phyloP scores from a whole-genome alignment of 1,140 invertebrate species.

The Acromyrmex heyeri region DNA sequence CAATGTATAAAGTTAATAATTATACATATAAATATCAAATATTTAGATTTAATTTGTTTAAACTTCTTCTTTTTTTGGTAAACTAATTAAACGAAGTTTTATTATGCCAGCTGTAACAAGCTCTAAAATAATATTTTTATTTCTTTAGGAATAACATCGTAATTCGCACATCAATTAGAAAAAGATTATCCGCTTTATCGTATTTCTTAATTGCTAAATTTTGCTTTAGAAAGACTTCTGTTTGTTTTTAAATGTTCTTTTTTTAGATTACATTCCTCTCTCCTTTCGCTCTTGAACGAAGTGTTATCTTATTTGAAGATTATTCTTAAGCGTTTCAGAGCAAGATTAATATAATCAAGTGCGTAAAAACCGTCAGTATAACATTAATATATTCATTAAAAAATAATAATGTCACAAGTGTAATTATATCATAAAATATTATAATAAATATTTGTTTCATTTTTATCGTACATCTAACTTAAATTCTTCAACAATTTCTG shows the following conservation, averaged over 20 bases:
- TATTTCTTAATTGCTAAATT: neutral
- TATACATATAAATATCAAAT: neutral
- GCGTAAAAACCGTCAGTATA: neutral
- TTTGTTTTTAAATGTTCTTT: neutral
- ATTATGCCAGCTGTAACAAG: neutral
- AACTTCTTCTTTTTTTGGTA: no score
- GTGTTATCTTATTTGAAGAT: constrained; percentile 2
- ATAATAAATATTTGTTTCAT: neutral
- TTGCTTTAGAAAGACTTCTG: neutral
- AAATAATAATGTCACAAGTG: neutral
- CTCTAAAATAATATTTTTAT: neutral
- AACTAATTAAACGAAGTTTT: neutral
- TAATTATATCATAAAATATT: neutral
- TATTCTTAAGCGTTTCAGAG: neutral
- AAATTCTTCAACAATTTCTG: neutral
- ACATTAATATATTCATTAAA: neutral
- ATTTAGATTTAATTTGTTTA: neutral
- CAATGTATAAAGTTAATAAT: neutral
- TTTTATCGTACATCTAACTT: neutral
- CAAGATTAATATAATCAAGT: neutral
- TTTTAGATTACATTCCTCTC: neutral
- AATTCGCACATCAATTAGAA: neutral
- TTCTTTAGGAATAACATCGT: neutral
- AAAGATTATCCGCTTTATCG: neutral
- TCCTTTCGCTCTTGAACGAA: neutral